These are phyloP conservation scores for Chelonoidis abingdonii DNA, from an alignment of 2,113 vertebrate species.

Conservation along the genomic window DNA sequence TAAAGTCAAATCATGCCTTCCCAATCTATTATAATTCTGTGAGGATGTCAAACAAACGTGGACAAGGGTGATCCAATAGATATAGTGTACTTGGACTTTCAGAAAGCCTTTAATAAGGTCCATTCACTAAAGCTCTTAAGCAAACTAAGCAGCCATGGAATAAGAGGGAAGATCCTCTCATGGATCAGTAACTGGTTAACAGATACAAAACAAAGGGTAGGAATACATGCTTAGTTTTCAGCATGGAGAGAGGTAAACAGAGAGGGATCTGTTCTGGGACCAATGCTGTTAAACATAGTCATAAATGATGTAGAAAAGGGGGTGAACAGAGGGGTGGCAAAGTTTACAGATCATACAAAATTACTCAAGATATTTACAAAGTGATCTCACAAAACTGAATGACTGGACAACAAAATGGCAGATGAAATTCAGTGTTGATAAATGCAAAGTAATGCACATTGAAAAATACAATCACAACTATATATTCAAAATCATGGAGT, in stretches of 20 bases:
- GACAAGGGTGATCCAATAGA: neutral
- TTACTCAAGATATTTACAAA: neutral
- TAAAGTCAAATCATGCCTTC: neutral
- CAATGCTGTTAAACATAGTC: neutral
- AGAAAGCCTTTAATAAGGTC: neutral
- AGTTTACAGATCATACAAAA: neutral
- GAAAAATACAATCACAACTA: neutral
- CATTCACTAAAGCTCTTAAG: neutral
- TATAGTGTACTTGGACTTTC: neutral
- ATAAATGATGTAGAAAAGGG: neutral
- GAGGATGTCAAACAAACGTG: neutral
- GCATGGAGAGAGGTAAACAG: neutral
- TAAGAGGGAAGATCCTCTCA: neutral
- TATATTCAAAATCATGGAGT: neutral
- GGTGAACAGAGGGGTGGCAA: neutral
- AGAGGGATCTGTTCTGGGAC: neutral
- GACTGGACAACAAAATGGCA: neutral
- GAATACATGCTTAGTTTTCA: neutral
- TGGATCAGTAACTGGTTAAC: neutral
- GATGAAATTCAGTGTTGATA: neutral
- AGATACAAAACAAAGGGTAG: neutral
- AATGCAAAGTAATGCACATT: neutral
- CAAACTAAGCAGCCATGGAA: neutral
- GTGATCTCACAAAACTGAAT: neutral
- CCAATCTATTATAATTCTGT: neutral